Evolutionary conservation across 2,797 vertebrate genomes (phyloP), one percentile per base, ranked within the genome.

Genomic region (Lateolabrax maculatus): DNA sequence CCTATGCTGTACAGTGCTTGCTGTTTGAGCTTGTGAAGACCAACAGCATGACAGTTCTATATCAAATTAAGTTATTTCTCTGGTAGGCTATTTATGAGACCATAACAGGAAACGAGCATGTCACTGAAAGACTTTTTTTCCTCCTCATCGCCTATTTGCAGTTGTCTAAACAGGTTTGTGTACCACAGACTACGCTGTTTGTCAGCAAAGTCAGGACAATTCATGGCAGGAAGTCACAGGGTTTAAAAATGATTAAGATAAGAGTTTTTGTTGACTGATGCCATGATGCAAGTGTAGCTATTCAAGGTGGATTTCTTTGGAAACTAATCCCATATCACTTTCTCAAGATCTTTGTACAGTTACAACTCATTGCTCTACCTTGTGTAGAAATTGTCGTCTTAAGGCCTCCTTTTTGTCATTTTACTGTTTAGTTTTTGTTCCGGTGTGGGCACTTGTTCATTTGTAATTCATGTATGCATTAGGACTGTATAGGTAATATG

Each of bases 1-100:
- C 84, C 64, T 88, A 86, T 84, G 89, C 91, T 93, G 93, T 94
- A 93, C 88, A 93, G 89, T 92, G 92, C 92, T 94, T 92, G 93
- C 90, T 93, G 91, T 93, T 86, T 88, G 89, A 93, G 90, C 89
- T 92, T 93, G 87, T 86, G 75, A 86, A 89, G 89, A 94, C 91
- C 89, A 75, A 91, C 91, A 87, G 92, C 89, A 94, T 93, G 90
- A 90, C 89, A 81, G 80, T 84, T 87, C 77, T 88, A 72, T 88
- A 84, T 81, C 64, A 71, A 84, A 70, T 75, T 78, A 81, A 71
- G 56, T 87, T 75, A 82, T 86, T 89, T 84, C 70, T 82, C 80
- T 69, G 73, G 80, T 84, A 78, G 79, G 84, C 79, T 83, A 53
- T 86, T 82, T 84, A 60, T 90, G 80, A 78, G 90, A 75, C 75